A percentile compares a stretch with the other conserved stretches of the same genome.
Conservation (phyloP, 2,113 vertebrate genomes). For the Lasiurus cinereus region DNA sequence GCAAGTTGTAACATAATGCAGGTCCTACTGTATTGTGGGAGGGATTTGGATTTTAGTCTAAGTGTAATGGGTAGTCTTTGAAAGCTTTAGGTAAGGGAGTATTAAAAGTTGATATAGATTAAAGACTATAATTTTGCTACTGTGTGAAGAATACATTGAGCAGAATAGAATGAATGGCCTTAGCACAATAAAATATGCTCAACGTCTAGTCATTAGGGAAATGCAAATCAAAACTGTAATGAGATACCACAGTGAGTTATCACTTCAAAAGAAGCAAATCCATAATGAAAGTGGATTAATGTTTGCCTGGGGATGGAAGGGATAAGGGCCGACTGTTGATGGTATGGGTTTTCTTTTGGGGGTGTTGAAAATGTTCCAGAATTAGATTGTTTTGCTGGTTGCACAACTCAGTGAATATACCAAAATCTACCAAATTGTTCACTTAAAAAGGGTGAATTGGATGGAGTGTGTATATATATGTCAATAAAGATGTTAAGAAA, state of each 20-base stretch:
- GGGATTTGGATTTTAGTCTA: neutral
- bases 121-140: conserved; percentile 25
- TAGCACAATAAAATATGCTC: neutral
- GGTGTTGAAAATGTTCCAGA: neutral
- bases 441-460: neutral
- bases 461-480: neutral
- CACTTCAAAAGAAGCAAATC: neutral
- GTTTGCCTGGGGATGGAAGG: neutral
- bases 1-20: neutral
- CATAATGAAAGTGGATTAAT: neutral
- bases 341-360: neutral
- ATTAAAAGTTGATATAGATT: neutral
- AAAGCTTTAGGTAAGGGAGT: neutral
- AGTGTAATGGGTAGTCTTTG: neutral
- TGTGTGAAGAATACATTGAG: neutral
- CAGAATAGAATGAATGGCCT: neutral
- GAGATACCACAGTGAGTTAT: neutral
- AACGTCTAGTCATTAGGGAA: neutral
- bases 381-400: neutral
- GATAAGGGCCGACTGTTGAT: neutral
- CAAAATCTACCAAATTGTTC: neutral
- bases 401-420: neutral
- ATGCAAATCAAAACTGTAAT: neutral
- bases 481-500: conserved; percentile 12
- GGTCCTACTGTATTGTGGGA: neutral